Percentiles rank a stretch among this genome's conserved stretches.
phyloP scores from a whole-genome alignment of 2,888 invertebrate genomes.

The Bembecia ichneumoniformis region DNA sequence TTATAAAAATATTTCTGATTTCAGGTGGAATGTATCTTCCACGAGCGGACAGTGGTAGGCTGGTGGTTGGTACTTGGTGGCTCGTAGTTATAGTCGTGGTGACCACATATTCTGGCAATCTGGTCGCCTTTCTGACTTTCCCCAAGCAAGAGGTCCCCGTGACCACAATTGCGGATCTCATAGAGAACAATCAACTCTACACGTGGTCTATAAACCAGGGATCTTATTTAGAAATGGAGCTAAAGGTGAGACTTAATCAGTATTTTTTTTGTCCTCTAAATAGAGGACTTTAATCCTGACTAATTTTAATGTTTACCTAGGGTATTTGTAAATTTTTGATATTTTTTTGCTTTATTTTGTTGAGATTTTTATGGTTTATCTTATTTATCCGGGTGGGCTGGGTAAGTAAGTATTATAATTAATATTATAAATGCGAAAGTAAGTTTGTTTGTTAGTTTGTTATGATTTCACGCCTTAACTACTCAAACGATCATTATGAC shows the following conservation, averaged over 20 bases:
- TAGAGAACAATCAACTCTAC: slow-evolving; percentile 69
- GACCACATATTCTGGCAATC: slow-evolving; percentile 92
- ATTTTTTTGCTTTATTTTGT: background rate
- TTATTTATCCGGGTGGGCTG: no score
- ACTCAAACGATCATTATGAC: no score
- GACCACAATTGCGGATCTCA: slow-evolving; percentile 76
- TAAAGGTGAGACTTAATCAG: slow-evolving; percentile 33
- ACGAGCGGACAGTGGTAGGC: slow-evolving; percentile 85
- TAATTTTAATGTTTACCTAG: no score
- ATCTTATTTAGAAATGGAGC: slow-evolving; percentile 79
- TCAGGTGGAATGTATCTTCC: slow-evolving; percentile 90
- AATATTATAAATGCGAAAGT: no score
- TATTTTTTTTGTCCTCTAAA: no score
- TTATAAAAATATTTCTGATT: slow-evolving; percentile 2
- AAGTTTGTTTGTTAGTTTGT: no score
- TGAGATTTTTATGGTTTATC: background rate
- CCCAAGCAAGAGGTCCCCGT: slow-evolving; percentile 85
- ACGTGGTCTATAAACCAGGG: slow-evolving; percentile 84
- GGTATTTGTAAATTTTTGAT: no score
- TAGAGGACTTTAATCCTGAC: no score
- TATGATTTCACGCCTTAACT: no score
- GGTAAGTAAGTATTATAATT: no score
- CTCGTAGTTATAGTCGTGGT: slow-evolving; percentile 89
- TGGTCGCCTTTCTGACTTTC: slow-evolving; percentile 93
- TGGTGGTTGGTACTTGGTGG: slow-evolving; percentile 94